Evolutionary conservation across 2,888 invertebrate species (phyloP).

Genomic region (Caradrina clavipalpis): DNA sequence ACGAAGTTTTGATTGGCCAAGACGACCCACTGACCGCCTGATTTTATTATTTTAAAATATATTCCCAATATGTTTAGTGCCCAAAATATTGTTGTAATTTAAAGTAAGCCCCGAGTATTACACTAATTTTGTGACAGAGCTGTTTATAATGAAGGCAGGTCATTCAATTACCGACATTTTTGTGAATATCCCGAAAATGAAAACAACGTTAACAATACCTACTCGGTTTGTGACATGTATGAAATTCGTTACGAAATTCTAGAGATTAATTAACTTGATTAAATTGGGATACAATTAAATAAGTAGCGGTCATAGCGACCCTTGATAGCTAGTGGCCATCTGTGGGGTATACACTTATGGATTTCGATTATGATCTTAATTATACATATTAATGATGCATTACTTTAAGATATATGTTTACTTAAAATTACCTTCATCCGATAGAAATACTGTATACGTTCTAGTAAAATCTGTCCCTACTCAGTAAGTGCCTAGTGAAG

Average conservation of each 20-base stretch:
- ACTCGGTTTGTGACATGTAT: neutral
- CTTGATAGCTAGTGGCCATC: no score
- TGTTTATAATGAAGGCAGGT: constrained; percentile 15
- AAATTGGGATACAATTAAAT: neutral
- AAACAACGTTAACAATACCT: neutral
- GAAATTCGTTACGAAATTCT: neutral
- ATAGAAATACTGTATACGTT: no score
- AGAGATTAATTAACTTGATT: neutral
- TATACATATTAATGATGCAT: no score
- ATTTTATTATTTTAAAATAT: neutral
- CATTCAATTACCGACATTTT: constrained; percentile 7
- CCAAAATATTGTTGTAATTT: constrained; percentile 1
- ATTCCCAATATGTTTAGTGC: neutral
- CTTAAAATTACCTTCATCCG: no score
- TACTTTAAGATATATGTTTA: no score
- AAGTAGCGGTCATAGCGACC: no score
- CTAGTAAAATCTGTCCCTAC: neutral
- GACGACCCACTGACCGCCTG: no score
- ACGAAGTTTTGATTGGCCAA: neutral
- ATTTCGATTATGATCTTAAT: no score
- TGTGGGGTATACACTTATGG: no score
- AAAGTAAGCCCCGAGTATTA: constrained; percentile 17
- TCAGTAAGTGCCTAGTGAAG: neutral
- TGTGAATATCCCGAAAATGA: neutral
- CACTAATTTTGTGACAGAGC: constrained; percentile 12